Conservation (phyloP, 2,797 vertebrate species). For the Champsocephalus esox region DNA sequence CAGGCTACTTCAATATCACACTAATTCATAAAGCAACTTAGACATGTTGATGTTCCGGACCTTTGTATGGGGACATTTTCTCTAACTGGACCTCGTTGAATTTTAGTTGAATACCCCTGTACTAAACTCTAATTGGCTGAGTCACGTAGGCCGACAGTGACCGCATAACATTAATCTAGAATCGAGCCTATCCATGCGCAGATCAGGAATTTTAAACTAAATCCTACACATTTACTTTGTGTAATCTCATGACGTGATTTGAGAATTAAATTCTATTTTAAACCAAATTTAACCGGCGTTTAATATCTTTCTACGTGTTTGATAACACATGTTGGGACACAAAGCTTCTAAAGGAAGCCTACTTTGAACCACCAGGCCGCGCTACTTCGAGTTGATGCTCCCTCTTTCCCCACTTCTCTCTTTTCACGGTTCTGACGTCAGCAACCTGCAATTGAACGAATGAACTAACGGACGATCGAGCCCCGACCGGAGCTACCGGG, state of each 20-base stretch:
- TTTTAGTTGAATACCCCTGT: no score
- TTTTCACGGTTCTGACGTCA: constrained; percentile 69
- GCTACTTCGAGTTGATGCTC: constrained; percentile 29
- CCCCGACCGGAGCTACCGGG: constrained; percentile 71
- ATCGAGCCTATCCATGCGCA: background rate
- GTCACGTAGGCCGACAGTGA: background rate
- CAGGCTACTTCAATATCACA: no score
- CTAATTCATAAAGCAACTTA: no score
- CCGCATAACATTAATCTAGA: background rate
- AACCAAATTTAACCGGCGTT: no score
- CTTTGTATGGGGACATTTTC: no score
- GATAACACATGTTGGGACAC: background rate
- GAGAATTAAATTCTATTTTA: no score
- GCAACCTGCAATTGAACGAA: constrained; percentile 62
- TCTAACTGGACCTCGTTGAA: no score
- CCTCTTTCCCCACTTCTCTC: background rate
- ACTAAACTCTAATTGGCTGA: no score
- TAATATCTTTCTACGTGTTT: background rate
- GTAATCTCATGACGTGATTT: background rate
- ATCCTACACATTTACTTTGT: background rate
- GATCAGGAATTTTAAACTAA: background rate
- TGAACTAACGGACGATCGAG: constrained; percentile 54
- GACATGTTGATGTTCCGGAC: no score
- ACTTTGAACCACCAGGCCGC: constrained; percentile 49
- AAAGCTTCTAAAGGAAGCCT: background rate